Evolutionary conservation across 2,888 invertebrate species (phyloP).

Genomic region (Erpobdella octoculata): DNA sequence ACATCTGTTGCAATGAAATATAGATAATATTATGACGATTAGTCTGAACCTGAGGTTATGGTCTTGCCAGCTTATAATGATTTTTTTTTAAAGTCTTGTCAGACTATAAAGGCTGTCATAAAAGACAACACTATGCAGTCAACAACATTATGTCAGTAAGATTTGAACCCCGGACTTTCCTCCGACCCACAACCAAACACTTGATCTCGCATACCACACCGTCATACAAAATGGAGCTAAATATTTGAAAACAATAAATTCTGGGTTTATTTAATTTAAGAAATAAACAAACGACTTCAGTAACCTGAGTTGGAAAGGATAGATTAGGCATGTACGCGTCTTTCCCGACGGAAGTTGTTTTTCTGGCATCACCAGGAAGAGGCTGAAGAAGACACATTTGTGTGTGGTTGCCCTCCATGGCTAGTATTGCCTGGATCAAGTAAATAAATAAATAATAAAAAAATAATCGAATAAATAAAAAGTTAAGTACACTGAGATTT

Average conservation of each 20-base stretch:
- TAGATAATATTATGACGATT: background rate
- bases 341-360: slow-evolving; percentile 37
- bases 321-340: background rate
- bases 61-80: too few relatives aligned
- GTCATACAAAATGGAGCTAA: too few relatives aligned
- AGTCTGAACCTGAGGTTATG: too few relatives aligned
- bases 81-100: background rate
- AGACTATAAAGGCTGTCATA: background rate
- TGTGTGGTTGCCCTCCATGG: background rate
- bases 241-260: too few relatives aligned
- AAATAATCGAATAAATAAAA: too few relatives aligned
- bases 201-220: too few relatives aligned
- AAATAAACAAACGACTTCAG: background rate
- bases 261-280: too few relatives aligned
- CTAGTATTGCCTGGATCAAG: background rate
- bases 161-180: too few relatives aligned
- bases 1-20: slow-evolving; percentile 17
- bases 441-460: background rate
- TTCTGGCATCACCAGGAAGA: background rate
- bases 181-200: too few relatives aligned
- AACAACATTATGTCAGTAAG: background rate
- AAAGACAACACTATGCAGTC: background rate
- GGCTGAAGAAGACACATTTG: background rate
- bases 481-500: too few relatives aligned
- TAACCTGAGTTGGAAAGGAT: background rate